Evolutionary conservation across 2,113 vertebrate genomes (phyloP).

Genomic region (Guaruba guarouba): DNA sequence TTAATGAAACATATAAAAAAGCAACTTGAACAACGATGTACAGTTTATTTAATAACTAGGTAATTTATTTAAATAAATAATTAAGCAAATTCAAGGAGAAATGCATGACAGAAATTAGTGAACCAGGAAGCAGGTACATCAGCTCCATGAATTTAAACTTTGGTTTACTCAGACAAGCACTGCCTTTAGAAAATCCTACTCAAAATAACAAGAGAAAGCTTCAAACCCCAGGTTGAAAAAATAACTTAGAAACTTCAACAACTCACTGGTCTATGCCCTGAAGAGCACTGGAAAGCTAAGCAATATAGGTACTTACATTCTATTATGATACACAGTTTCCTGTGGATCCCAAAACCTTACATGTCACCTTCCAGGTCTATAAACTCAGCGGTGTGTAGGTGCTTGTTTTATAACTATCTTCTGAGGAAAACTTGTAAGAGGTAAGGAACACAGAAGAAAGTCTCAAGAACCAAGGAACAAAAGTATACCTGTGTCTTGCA

Average conservation of each 20-base stretch:
- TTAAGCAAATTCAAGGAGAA: neutral
- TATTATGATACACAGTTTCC: neutral
- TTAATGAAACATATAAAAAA: neutral
- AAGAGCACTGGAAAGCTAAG: neutral
- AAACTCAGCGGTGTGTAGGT: neutral
- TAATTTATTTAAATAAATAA: neutral
- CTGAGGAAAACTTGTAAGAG: neutral
- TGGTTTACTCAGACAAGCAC: neutral
- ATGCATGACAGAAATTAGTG: neutral
- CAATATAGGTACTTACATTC: neutral
- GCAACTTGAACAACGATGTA: fast-evolving
- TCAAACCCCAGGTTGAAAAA: neutral
- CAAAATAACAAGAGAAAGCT: neutral
- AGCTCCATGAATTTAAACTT: neutral
- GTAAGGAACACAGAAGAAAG: neutral
- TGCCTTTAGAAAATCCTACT: neutral
- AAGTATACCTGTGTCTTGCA: neutral
- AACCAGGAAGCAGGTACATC: neutral
- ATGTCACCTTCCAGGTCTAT: neutral
- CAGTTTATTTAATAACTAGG: neutral
- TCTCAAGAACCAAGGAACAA: neutral
- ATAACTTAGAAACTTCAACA: neutral
- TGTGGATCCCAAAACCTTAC: neutral
- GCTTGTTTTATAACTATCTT: neutral
- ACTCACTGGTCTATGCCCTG: neutral